Percentiles rank a stretch among this genome's conserved stretches.
These are phyloP conservation scores for Plagodis dolabraria DNA, from an alignment of 2,888 invertebrate species.

Conservation along the genomic window DNA sequence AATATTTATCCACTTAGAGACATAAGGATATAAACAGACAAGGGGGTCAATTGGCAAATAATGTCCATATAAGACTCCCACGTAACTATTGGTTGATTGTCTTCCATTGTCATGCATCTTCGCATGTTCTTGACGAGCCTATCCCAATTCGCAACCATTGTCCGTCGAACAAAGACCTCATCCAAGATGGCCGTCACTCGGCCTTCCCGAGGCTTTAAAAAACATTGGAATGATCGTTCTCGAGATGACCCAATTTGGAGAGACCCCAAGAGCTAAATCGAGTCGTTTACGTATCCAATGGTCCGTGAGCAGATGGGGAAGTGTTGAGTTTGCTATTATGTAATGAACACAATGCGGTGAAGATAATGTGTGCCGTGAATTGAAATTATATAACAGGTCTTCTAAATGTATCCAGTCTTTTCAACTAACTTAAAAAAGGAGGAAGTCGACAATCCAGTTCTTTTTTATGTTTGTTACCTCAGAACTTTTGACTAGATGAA, in stretches of 20 bases:
- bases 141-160: constrained; percentile 74
- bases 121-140: constrained; percentile 57
- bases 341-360: constrained; percentile 20
- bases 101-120: constrained; percentile 61
- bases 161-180: constrained; percentile 66
- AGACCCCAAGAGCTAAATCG: constrained; percentile 55
- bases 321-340: constrained; percentile 36
- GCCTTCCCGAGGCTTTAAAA: constrained; percentile 41
- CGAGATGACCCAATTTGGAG: constrained; percentile 56
- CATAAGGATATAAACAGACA: background rate
- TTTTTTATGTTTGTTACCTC: too few relatives aligned
- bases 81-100: constrained; percentile 53
- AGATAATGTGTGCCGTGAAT: background rate
- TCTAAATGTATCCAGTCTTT: too few relatives aligned
- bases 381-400: too few relatives aligned
- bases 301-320: constrained; percentile 40
- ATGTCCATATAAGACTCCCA: constrained; percentile 28
- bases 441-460: too few relatives aligned
- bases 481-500: too few relatives aligned
- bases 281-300: constrained; percentile 51
- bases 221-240: constrained; percentile 34
- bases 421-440: too few relatives aligned
- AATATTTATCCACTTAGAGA: background rate
- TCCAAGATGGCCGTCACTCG: constrained; percentile 54
- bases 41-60: constrained; percentile 12